Base-by-base conservation (phyloP, 2,113 vertebrate genomes). In the Gymnogyps californianus region DNA sequence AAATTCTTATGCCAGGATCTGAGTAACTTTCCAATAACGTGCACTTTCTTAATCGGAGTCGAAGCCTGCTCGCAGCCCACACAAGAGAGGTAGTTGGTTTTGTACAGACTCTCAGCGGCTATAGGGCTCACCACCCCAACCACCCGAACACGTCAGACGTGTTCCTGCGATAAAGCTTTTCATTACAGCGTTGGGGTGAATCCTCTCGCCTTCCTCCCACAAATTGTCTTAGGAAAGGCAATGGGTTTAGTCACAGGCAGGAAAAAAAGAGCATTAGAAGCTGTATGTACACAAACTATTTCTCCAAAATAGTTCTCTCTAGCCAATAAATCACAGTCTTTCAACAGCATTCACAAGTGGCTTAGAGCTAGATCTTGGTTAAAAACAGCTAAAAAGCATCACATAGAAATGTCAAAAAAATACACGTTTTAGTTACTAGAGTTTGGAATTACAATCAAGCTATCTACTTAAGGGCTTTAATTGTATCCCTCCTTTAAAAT, bases 191-290 rank as follows among this genome's bases (percentile, higher is more conserved):
- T 14, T 64, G 46, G 38, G 87, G 82, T 64, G 81, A 96, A 91
- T 90, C 87, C 83, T 87, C 64, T 90, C 12, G 16, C 49, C 29
- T 84, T 94, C 83, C 82, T 96, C 93, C 91, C 64, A 88, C 94
- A 90, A 85, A 79, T 49, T 96, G 47, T 94, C 91, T 92, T 76
- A 54, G 74, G 58, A 91, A 87, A 94, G 74, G 89, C 75, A 91
- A 86, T 10, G 28, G 75, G 66, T 96, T 97, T 96, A 97, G 81
- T 96, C 89, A 97, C 51, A 90, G 62, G 40, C 70, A 93, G 58
- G 57, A 86, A 90, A 90, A 90, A 96, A 93, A 87, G 89, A 94
- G 77, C 91, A 94, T 83, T 66, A 61, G 65, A 78, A 87, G 47
- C 89, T 65, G 11, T 54, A 58, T 40, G 42, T 85, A 95, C 62